A percentile compares a stretch with the other conserved stretches of the same genome.
phyloP scores from a whole-genome alignment of 2,113 vertebrate genomes.

The Butastur rufipennis region DNA sequence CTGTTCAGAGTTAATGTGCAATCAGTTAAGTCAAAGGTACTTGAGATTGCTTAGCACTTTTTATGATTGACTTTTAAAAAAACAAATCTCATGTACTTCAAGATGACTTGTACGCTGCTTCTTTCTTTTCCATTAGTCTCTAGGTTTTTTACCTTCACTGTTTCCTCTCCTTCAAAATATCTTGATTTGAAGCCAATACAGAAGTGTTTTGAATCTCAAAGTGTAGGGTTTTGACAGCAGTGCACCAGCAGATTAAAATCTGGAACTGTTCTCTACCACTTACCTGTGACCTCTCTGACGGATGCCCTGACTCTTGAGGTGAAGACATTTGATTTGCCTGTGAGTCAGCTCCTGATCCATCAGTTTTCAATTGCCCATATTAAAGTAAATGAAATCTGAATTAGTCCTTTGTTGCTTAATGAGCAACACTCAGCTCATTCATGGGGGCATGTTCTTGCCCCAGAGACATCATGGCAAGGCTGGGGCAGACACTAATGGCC shows the following conservation, averaged over 20 bases:
- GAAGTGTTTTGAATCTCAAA: not conserved
- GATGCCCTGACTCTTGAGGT: not conserved
- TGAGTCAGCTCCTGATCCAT: not conserved
- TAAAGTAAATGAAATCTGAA: not conserved
- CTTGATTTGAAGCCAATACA: not conserved
- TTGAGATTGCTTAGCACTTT: not conserved
- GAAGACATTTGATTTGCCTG: not conserved
- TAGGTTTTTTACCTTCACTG: not conserved
- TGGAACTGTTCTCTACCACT: not conserved
- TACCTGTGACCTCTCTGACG: not conserved
- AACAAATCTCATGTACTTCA: not conserved
- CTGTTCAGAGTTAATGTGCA: not conserved
- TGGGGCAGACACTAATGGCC: not conserved
- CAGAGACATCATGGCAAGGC: not conserved
- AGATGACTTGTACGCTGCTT: not conserved
- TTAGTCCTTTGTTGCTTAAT: not conserved
- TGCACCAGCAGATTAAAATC: not conserved
- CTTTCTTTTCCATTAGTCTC: not conserved
- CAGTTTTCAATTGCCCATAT: not conserved
- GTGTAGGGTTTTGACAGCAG: not conserved
- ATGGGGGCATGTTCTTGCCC: rapidly evolving
- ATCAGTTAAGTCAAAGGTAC: not conserved
- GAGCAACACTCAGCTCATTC: not conserved
- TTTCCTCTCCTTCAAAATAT: not conserved
- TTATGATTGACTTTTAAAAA: not conserved